Conservation (phyloP, 1,140 invertebrate species). For the Agrypnia vestita region DNA sequence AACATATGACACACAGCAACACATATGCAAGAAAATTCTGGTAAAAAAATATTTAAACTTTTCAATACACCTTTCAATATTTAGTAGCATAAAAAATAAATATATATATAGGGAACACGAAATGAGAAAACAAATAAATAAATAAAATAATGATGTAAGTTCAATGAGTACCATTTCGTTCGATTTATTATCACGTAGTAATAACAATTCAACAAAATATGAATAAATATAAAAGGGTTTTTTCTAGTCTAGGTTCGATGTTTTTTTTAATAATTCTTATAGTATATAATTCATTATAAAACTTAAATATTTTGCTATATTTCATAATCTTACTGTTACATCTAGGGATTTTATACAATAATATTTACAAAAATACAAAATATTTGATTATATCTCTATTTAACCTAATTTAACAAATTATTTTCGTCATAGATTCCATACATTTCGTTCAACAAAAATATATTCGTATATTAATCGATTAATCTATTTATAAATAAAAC, state of each 20-base stretch:
- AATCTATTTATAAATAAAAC: no score
- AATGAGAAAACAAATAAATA: constrained; percentile 44
- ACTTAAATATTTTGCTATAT: constrained; percentile 46
- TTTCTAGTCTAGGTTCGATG: constrained; percentile 51
- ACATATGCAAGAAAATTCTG: no score
- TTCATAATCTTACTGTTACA: constrained; percentile 19
- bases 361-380: constrained; percentile 50
- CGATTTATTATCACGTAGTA: constrained; percentile 61
- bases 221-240: constrained; percentile 58
- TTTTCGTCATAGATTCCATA: constrained; percentile 10
- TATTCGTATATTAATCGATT: no score
- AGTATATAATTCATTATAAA: constrained; percentile 31
- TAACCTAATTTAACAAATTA: constrained; percentile 20
- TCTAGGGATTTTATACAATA: constrained; percentile 45
- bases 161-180: constrained; percentile 59
- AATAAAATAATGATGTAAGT: constrained; percentile 55
- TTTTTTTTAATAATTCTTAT: constrained; percentile 37
- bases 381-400: background rate
- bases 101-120: background rate
- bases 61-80: no score
- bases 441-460: no score
- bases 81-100: background rate
- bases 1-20: no score
- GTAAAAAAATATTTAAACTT: no score
- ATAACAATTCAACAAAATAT: constrained; percentile 60